Conservation (phyloP, 1,140 invertebrate species). For the Pseudomyrmex pallidus region DNA sequence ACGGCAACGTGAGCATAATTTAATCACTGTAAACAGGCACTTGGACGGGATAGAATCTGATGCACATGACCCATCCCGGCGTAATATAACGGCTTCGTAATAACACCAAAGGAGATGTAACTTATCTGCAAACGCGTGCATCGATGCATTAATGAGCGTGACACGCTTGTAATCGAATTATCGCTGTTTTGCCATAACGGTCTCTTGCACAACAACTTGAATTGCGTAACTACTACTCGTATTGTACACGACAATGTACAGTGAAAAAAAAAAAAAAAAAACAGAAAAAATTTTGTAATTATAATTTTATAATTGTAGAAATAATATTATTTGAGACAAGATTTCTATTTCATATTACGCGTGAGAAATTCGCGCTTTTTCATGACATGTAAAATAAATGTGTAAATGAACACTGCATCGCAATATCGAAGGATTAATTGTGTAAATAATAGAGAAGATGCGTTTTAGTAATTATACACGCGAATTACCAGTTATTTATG, state of each 20-base stretch:
- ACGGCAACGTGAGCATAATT: constrained; percentile 63
- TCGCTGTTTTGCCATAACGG: background rate
- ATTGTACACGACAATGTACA: background rate
- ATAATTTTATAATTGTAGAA: background rate
- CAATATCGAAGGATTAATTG: constrained; percentile 43
- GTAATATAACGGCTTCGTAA: constrained; percentile 50
- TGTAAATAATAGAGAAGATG: constrained; percentile 16
- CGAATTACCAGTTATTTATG: constrained; percentile 14
- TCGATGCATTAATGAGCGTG: constrained; percentile 26
- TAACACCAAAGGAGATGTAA: constrained; percentile 53
- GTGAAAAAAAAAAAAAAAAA: too few relatives aligned
- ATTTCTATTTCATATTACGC: background rate
- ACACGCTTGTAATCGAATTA: constrained; percentile 22
- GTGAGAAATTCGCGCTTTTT: background rate
- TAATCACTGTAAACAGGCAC: constrained; percentile 62
- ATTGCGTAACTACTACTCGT: background rate
- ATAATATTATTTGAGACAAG: background rate
- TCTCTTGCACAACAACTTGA: background rate
- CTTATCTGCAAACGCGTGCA: constrained; percentile 41
- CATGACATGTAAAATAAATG: constrained; percentile 7
- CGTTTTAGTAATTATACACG: background rate
- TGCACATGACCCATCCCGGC: constrained; percentile 48
- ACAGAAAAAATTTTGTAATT: too few relatives aligned
- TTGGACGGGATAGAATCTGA: constrained; percentile 55
- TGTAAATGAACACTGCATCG: background rate